A percentile compares a stretch with the other conserved stretches of the same genome.
Conservation (phyloP, 2,888 invertebrate genomes). For the Caenorhabditis zanzibari region DNA sequence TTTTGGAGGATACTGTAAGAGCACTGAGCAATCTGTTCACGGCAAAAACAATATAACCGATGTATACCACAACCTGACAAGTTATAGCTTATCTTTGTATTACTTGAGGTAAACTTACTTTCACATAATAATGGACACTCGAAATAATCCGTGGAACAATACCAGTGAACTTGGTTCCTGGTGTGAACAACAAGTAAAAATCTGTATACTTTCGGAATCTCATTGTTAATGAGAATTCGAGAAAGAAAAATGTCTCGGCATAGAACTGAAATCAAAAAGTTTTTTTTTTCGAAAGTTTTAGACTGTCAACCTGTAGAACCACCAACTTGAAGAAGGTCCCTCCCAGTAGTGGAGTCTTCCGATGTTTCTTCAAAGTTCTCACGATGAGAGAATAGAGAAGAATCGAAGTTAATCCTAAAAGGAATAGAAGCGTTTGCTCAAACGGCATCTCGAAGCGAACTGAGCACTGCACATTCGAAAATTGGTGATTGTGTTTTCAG, state of each 20-base stretch:
- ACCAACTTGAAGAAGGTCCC: conserved; percentile 59
- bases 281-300: background rate
- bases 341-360: conserved; percentile 33
- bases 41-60: conserved; percentile 52
- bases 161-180: conserved; percentile 27
- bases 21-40: conserved; percentile 48
- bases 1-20: conserved; percentile 34
- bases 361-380: conserved; percentile 41
- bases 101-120: conserved; percentile 5
- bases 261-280: conserved; percentile 26
- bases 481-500: conserved; percentile 25
- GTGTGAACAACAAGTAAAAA: conserved; percentile 40
- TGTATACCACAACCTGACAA: conserved; percentile 48
- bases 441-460: conserved; percentile 38
- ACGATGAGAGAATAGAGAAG: conserved; percentile 49
- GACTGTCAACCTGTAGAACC: conserved; percentile 28
- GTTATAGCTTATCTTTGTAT: background rate
- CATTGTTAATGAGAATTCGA: conserved; percentile 52
- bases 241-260: conserved; percentile 49
- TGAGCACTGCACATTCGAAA: conserved; percentile 14
- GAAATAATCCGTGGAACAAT: conserved; percentile 37
- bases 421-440: conserved; percentile 52
- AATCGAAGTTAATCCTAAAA: conserved; percentile 49
- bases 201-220: conserved; percentile 51
- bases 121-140: conserved; percentile 43